Conservation (phyloP, 2,797 vertebrate species). For the Lemur catta region DNA sequence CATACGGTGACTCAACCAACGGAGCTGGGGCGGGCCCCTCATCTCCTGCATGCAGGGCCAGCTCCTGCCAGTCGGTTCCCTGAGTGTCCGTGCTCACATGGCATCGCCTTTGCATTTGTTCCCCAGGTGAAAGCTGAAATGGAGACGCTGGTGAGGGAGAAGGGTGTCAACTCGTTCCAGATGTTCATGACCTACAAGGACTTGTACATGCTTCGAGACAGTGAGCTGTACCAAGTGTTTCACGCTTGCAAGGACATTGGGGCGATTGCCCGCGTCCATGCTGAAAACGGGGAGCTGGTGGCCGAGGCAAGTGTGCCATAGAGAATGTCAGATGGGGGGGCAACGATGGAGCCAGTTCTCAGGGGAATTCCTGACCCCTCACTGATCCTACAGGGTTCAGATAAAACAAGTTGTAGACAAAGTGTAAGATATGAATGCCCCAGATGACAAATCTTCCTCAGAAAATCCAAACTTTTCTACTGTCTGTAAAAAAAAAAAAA, state of each 20-base stretch:
- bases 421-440: background rate
- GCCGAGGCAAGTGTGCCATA: slow-evolving; percentile 88
- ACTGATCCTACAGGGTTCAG: background rate
- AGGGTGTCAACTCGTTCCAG: slow-evolving; percentile 98
- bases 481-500: background rate
- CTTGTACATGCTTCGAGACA: slow-evolving; percentile 95
- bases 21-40: fast-evolving
- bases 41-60: background rate
- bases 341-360: background rate
- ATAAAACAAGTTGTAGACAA: background rate
- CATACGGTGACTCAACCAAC: fast-evolving
- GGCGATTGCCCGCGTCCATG: slow-evolving; percentile 93
- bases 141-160: slow-evolving; percentile 95
- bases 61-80: background rate
- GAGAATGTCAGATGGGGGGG: background rate
- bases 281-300: slow-evolving; percentile 97
- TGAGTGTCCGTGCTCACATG: fast-evolving
- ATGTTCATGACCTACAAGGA: slow-evolving; percentile 99
- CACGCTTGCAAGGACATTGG: slow-evolving; percentile 95
- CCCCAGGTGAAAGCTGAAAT: slow-evolving; percentile 93
- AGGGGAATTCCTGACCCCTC: background rate
- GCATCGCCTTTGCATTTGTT: background rate
- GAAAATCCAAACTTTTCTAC: background rate
- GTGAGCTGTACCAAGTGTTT: slow-evolving; percentile 95
- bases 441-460: background rate